A percentile compares a stretch with the other conserved stretches of the same genome.
Conservation (phyloP, 2,113 vertebrate genomes). For the Polyodon spathula region DNA sequence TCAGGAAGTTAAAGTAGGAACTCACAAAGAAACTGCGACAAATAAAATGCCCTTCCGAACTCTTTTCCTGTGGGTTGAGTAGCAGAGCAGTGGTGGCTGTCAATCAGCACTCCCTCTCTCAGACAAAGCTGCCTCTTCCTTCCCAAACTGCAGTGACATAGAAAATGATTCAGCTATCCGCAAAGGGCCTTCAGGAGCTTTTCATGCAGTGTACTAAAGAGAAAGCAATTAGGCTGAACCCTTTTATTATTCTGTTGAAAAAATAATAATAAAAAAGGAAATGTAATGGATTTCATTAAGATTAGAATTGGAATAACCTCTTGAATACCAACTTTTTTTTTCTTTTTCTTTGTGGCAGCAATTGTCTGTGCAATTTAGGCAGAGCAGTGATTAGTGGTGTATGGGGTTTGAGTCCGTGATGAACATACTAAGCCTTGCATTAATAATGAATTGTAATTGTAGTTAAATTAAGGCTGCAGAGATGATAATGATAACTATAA, state of each 20-base stretch:
- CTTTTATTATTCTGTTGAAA: slow-evolving; percentile 3
- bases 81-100: neutral
- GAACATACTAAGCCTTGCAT: slow-evolving; percentile 5
- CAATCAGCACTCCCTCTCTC: neutral
- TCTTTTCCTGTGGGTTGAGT: neutral
- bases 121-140: neutral
- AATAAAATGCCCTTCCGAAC: neutral
- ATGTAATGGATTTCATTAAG: slow-evolving; percentile 11
- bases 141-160: neutral
- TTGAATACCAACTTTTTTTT: slow-evolving; percentile 8
- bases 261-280: neutral
- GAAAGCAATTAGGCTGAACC: slow-evolving; percentile 6
- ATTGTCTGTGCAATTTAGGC: slow-evolving; percentile 4
- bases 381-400: neutral
- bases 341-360: neutral
- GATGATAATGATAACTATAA: slow-evolving; percentile 7
- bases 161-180: slow-evolving; percentile 5
- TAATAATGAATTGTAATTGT: slow-evolving; percentile 12
- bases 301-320: slow-evolving; percentile 11
- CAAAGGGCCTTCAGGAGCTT: slow-evolving; percentile 5
- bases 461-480: slow-evolving; percentile 4
- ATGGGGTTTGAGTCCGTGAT: slow-evolving; percentile 1
- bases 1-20: neutral
- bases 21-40: neutral
- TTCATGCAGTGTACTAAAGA: slow-evolving; percentile 3